Base-by-base conservation (phyloP, 2,888 invertebrate species). In the Gymnoscelis rufifasciata region DNA sequence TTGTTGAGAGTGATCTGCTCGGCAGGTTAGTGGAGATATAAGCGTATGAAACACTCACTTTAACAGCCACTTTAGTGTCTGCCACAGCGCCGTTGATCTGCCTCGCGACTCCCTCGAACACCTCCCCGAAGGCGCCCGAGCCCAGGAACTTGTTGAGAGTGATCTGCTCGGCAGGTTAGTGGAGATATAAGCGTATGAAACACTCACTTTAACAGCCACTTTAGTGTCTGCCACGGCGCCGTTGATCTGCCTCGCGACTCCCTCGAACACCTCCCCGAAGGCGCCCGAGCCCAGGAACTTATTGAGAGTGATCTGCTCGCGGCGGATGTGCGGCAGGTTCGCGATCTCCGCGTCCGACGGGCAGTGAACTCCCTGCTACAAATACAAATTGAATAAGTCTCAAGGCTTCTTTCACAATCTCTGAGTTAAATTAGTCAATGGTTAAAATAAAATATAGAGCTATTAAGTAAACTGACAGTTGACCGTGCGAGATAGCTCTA, bases 221-320 rank as follows among this genome's bases (percentile, higher is more conserved):
- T 93, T 93, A 11, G 92, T 93, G 46, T 92, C 92, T 15, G 66
- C 64, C 13, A 88, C 88, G 26, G 83, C 88, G 4, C 90, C 90
- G 40, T 90, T 90, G 31, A 94, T 84, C 57, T 93, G 91, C 56
- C 91, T 90, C 0, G 96, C 95, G 50, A 94, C 90, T 0, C 98
- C 99, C 84, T 97, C 97, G 73, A 95, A 97, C 1, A 99, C 99
- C 81, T 98, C 97, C 0, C 99, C 99, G 69, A 99, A 99, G 0
- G 98, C 98, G 0, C 99, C 99, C 47, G 96, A 95, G 0, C 98
- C 99, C 41, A 99, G 89, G 72, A 97, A 96, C 68, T 95, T 95
- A 8, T 93, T 93, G 19, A 97, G 83, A 0, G 93, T 94, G 46
- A 99, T 94, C 71, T 97, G 96, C 55, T 94, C 95, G 50, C 95